A percentile compares a stretch with the other conserved stretches of the same genome.
Conservation (phyloP, 1,140 invertebrate genomes). For the Aplysia californica region DNA sequence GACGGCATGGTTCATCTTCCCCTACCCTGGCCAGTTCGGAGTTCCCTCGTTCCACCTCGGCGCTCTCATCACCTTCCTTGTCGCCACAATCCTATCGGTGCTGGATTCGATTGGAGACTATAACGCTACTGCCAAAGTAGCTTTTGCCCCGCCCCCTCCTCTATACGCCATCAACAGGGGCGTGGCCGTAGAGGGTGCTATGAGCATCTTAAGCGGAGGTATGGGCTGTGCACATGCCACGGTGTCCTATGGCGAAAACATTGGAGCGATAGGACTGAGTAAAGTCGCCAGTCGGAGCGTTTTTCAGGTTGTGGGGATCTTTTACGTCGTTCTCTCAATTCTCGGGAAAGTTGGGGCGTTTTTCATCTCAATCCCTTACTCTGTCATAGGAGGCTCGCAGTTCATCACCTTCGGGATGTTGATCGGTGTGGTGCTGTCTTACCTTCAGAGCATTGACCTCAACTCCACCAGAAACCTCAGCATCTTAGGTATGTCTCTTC, state of each 20-base stretch:
- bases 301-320: conserved; percentile 80
- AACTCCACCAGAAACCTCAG: conserved; percentile 85
- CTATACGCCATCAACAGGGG: conserved; percentile 70
- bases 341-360: conserved; percentile 82
- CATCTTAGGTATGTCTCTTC: conserved; percentile 89
- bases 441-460: conserved; percentile 39
- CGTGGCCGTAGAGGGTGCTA: conserved; percentile 86
- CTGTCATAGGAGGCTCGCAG: conserved; percentile 86
- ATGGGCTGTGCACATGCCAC: conserved; percentile 87
- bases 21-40: conserved; percentile 58
- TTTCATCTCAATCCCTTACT: conserved; percentile 88
- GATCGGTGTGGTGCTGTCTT: conserved; percentile 50
- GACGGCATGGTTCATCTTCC: conserved; percentile 49
- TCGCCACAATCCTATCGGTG: conserved; percentile 52
- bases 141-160: conserved; percentile 53
- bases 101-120: conserved; percentile 64
- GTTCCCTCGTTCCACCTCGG: conserved; percentile 40
- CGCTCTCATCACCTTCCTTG: conserved; percentile 51
- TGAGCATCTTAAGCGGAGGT: conserved; percentile 83
- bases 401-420: conserved; percentile 82
- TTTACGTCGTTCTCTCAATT: conserved; percentile 76
- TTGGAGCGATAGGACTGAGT: conserved; percentile 84
- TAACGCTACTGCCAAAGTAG: conserved; percentile 59
- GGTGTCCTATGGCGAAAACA: conserved; percentile 86
- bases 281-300: conserved; percentile 83